Evolutionary conservation across 1,140 invertebrate genomes (phyloP), one percentile per base, ranked within the genome.

Genomic region (Drosophila athabasca): DNA sequence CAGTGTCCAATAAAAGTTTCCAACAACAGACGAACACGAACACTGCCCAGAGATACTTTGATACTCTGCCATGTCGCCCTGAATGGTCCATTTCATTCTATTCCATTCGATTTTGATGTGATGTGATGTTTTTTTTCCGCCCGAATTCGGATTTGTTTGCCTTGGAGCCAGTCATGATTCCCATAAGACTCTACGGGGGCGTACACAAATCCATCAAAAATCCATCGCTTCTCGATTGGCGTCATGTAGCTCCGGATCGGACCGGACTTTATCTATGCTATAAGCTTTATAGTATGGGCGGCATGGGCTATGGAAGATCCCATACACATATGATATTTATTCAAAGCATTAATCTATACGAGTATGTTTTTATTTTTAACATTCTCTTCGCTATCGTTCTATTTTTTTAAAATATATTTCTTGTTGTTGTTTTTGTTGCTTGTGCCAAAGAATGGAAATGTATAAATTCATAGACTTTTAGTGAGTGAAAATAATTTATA

Each of bases 401-500:
- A 19, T 26, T 61, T 51, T 52, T 41, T 45, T 51, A 1, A 19
- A 19, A 19, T 44, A 17, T 74, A 55, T 19, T 41, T 1, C 17
- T 19, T 19, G 17, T 19, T 19, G 0, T 50, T 17, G 15, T 31
- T 31, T 8, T 39, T 39, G 35, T 13, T 39, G 19, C 17, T 15
- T 53, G 60, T 52, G 46, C 62, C 66, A 58, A 68, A 80, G 60
- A 67, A 66, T 52, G 64, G 48, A 61, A 65, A 62, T 68, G 35
- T 68, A 73, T 76, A 66, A 51, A 72, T 85, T 53, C 80, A 41
- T 68, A 65, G 82, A 89, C 72, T 83, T 89, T 88, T 89, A 89
- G 79, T 79, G 72, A 83, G 84, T 88, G 62, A 79, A 84, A 67
- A 72, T 89, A 83, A 88, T 88, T 88, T 88, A 88, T 88, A 53